Percentiles rank a stretch among this genome's conserved stretches.
phyloP scores from a whole-genome alignment of 2,888 invertebrate species.

The Polydrusus pterygomalis region DNA sequence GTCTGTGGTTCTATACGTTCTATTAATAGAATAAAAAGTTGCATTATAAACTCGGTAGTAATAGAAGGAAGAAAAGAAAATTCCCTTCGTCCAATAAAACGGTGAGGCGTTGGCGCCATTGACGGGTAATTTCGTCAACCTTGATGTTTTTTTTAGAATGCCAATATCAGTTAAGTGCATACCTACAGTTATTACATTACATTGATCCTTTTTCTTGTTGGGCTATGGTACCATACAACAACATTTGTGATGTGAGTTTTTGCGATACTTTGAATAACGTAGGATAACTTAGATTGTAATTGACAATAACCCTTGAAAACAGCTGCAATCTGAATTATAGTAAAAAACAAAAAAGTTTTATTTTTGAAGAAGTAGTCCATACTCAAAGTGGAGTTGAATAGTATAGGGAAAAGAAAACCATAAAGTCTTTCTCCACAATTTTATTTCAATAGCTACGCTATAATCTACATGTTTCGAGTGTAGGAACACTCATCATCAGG shows the following conservation, averaged over 20 bases:
- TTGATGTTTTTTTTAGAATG: constrained; percentile 37
- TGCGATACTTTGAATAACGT: background rate
- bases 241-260: constrained; percentile 2
- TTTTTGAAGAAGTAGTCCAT: no score
- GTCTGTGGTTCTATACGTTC: background rate
- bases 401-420: no score
- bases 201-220: constrained; percentile 16
- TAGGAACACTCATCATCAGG: no score
- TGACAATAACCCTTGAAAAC: no score
- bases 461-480: no score
- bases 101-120: constrained; percentile 13
- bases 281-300: no score
- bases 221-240: constrained; percentile 4
- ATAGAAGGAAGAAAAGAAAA: constrained; percentile 3
- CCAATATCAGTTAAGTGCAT: constrained; percentile 31
- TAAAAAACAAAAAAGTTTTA: no score
- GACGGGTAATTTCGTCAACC: constrained; percentile 17
- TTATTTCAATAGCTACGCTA: no score
- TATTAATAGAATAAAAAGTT: constrained; percentile 14
- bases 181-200: constrained; percentile 19
- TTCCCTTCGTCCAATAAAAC: background rate
- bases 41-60: background rate
- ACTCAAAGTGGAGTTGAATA: no score
- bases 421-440: no score
- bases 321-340: no score